Conservation (phyloP, 2,113 vertebrate species). For the human region DNA sequence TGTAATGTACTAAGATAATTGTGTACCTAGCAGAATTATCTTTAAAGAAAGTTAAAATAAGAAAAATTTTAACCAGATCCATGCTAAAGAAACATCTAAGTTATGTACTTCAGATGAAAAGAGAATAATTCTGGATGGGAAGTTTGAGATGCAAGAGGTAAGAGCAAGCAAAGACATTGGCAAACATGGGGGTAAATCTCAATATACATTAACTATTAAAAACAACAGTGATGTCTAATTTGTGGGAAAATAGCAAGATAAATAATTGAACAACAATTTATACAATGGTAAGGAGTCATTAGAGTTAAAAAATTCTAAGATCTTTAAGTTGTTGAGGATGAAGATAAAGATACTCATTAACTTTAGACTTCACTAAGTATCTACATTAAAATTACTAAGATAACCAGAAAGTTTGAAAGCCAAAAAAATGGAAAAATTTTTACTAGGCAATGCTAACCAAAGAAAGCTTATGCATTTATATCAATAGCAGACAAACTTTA, state of each 20-base stretch:
- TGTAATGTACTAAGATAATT: not conserved
- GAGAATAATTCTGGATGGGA: not conserved
- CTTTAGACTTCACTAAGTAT: conserved; percentile 7
- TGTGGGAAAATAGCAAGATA: not conserved
- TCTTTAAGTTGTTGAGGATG: not conserved
- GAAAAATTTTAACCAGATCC: not conserved
- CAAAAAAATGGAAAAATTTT: not conserved
- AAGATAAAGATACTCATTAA: not conserved
- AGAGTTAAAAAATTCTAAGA: not conserved
- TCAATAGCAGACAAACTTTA: not conserved
- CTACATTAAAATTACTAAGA: conserved; percentile 8
- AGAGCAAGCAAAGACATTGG: not conserved
- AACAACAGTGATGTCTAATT: not conserved
- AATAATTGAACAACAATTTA: not conserved
- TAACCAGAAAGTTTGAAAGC: not conserved
- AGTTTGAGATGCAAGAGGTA: not conserved
- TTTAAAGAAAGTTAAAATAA: conserved; percentile 52
- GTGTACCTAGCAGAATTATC: not conserved
- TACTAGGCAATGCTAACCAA: not conserved
- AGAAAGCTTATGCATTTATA: not conserved
- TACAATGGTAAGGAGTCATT: not conserved
- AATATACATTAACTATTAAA: not conserved
- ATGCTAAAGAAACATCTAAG: conserved; percentile 1
- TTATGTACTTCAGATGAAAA: not conserved
- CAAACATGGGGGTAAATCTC: not conserved